These are phyloP conservation scores for Bovichtus variegatus DNA, from an alignment of 2,797 vertebrate genomes.

Conservation along the genomic window DNA sequence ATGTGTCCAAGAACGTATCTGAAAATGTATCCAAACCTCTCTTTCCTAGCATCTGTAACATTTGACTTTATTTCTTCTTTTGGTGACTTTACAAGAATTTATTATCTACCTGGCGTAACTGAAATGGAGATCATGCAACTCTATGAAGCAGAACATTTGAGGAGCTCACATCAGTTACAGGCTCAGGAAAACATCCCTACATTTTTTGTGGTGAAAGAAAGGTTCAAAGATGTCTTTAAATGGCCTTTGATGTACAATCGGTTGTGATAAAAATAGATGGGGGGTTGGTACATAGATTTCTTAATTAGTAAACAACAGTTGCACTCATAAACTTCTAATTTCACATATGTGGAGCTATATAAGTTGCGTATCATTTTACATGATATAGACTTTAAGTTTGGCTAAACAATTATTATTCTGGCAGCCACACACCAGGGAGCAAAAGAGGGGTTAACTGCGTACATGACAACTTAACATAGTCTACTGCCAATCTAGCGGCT, in stretches of 20 bases:
- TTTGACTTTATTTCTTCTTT: background rate
- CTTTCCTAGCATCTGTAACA: background rate
- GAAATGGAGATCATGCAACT: background rate
- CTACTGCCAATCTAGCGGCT: background rate
- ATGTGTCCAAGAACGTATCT: background rate
- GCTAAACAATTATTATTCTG: no score
- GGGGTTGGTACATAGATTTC: no score
- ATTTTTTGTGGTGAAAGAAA: no score
- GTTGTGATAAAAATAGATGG: background rate
- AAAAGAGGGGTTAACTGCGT: background rate
- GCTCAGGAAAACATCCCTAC: constrained; percentile 2
- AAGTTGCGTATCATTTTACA: no score
- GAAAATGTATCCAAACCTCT: background rate
- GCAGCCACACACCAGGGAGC: background rate
- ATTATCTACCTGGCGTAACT: background rate
- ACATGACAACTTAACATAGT: background rate
- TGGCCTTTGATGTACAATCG: no score
- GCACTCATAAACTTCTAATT: no score
- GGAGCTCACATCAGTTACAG: background rate
- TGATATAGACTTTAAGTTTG: no score
- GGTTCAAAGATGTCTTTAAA: no score
- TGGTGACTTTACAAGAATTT: background rate
- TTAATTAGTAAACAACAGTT: no score
- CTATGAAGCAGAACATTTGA: constrained; percentile 4
- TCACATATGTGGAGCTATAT: no score